Conservation (phyloP, 2,888 invertebrate species). For the Drosophila diplacantha region DNA sequence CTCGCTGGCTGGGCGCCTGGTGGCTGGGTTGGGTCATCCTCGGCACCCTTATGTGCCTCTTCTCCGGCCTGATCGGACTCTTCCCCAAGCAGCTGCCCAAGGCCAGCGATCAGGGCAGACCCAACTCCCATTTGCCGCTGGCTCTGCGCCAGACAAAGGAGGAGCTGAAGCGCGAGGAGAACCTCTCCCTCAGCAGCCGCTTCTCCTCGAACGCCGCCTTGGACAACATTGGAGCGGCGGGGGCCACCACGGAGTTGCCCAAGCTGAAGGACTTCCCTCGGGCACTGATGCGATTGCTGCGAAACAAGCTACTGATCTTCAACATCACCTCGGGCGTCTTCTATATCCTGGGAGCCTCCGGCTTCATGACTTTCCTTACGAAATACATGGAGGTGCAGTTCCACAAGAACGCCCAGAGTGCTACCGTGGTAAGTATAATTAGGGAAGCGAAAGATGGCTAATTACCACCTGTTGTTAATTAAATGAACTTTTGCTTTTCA, state of each 20-base stretch:
- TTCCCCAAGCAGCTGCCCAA: conserved; percentile 80
- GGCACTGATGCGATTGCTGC: conserved; percentile 81
- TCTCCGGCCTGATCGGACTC: conserved; percentile 82
- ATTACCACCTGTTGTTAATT: not conserved
- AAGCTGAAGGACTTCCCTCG: conserved; percentile 80
- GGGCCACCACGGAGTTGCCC: conserved; percentile 71
- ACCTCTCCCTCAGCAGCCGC: conserved; percentile 64
- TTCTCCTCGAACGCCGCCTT: conserved; percentile 69
- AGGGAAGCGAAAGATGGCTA: not conserved
- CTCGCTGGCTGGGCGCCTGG: conserved; percentile 86
- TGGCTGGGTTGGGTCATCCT: conserved; percentile 84
- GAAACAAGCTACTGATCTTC: conserved; percentile 82
- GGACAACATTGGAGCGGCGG: conserved; percentile 62
- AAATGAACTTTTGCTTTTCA: not conserved
- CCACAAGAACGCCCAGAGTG: conserved; percentile 81
- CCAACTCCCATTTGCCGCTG: conserved; percentile 73
- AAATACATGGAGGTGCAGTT: conserved; percentile 88
- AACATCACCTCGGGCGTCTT: conserved; percentile 83
- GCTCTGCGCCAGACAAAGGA: conserved; percentile 65
- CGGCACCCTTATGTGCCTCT: conserved; percentile 80
- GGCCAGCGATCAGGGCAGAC: conserved; percentile 36
- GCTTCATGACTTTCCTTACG: conserved; percentile 84
- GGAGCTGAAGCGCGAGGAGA: conserved; percentile 66
- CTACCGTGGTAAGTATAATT: conserved; percentile 78
- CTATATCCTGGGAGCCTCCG: conserved; percentile 82